Percentiles rank a stretch among this genome's conserved stretches.
phyloP scores from a whole-genome alignment of 2,888 invertebrate species.

The Orthonevra nobilis region DNA sequence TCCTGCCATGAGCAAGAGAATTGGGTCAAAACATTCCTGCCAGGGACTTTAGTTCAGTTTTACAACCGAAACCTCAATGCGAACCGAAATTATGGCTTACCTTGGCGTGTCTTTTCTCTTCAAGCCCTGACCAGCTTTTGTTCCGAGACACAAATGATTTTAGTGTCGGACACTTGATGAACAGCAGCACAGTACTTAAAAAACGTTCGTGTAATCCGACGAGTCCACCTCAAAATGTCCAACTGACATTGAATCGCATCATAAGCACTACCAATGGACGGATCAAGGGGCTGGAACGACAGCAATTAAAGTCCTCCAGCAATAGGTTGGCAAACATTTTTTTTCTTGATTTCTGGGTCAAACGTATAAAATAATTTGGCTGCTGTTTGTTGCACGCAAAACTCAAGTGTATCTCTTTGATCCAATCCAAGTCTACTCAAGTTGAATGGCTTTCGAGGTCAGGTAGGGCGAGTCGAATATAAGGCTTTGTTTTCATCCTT shows the following conservation, averaged over 20 bases:
- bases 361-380: conserved; percentile 19
- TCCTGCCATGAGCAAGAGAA: conserved; percentile 21
- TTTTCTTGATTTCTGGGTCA: conserved; percentile 37
- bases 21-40: conserved; percentile 32
- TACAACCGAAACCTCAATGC: conserved; percentile 8
- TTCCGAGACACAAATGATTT: conserved; percentile 2
- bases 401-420: not conserved
- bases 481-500: not conserved
- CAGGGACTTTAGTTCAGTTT: conserved; percentile 4
- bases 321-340: conserved; percentile 16
- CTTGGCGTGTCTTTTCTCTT: conserved; percentile 10
- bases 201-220: too few relatives aligned
- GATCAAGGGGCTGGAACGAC: not conserved
- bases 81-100: conserved; percentile 26
- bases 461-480: conserved; percentile 2
- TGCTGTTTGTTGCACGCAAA: conserved; percentile 26
- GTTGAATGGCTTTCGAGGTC: conserved; percentile 9
- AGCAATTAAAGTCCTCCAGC: conserved; percentile 49
- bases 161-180: conserved; percentile 3
- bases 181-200: too few relatives aligned
- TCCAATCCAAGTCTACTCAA: not conserved
- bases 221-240: too few relatives aligned
- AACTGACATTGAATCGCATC: too few relatives aligned
- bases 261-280: not conserved
- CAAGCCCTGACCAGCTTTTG: conserved; percentile 24